Evolutionary conservation across 1,140 invertebrate species (phyloP).

Genomic region (Chironomus tepperi): DNA sequence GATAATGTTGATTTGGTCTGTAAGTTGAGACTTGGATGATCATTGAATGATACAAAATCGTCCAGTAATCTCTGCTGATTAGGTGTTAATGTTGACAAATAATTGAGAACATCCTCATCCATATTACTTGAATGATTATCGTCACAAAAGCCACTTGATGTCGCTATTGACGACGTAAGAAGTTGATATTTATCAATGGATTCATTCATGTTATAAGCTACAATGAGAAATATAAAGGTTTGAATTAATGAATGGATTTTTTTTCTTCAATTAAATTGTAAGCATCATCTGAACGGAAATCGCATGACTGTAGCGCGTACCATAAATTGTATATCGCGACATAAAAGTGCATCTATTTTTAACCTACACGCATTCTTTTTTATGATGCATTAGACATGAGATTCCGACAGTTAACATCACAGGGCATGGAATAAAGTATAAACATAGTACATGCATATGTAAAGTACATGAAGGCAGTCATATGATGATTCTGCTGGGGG

Average conservation of each 20-base stretch:
- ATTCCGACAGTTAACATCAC: conserved; percentile 15
- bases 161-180: conserved; percentile 4
- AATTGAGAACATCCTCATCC: conserved; percentile 15
- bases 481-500: conserved; percentile 1
- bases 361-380: conserved; percentile 21
- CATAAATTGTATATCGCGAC: not conserved
- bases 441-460: conserved; percentile 16
- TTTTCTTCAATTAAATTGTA: not conserved
- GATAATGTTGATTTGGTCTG: too few relatives aligned
- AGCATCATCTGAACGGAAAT: conserved; percentile 13
- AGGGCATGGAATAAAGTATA: not conserved
- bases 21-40: not conserved
- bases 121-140: not conserved
- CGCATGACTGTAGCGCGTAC: not conserved
- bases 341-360: conserved; percentile 10
- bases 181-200: conserved; percentile 3
- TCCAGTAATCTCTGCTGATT: not conserved
- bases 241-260: not conserved
- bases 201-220: not conserved
- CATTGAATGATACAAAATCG: conserved; percentile 11
- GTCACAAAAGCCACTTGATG: not conserved
- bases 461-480: conserved; percentile 11
- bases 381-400: conserved; percentile 22
- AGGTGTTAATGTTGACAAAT: conserved; percentile 16
- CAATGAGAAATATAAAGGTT: not conserved